Evolutionary conservation across 2,888 invertebrate species (phyloP).

Genomic region (Galerucella calmariensis): DNA sequence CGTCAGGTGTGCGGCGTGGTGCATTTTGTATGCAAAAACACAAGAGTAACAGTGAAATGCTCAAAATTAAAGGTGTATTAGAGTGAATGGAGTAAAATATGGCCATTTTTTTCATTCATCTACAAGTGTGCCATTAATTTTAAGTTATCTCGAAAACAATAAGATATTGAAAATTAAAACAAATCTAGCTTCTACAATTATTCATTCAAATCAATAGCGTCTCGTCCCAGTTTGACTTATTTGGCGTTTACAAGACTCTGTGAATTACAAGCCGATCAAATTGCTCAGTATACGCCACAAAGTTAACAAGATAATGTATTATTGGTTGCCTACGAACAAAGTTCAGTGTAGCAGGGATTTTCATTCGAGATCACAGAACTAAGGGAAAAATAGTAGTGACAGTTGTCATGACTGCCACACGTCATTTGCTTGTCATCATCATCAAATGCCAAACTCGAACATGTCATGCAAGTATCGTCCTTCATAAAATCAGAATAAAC

Average conservation of each 20-base stretch:
- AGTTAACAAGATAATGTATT: neutral
- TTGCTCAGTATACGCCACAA: neutral
- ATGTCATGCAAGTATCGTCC: conserved; percentile 32
- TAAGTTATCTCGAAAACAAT: too few relatives aligned
- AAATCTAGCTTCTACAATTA: too few relatives aligned
- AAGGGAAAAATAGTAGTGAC: neutral
- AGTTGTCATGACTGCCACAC: neutral
- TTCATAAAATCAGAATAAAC: conserved; percentile 41
- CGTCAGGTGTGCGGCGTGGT: conserved; percentile 1
- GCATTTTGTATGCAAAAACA: neutral
- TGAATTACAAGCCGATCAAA: too few relatives aligned
- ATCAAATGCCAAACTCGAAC: conserved; percentile 6
- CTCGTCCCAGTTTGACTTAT: too few relatives aligned
- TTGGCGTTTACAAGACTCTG: neutral
- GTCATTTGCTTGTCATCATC: conserved; percentile 13
- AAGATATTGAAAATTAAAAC: too few relatives aligned
- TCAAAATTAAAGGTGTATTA: too few relatives aligned
- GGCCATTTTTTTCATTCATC: too few relatives aligned
- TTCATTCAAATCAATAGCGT: too few relatives aligned
- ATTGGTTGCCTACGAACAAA: neutral
- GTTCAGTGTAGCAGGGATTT: neutral
- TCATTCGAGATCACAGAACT: neutral
- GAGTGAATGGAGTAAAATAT: too few relatives aligned
- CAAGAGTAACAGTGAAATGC: neutral
- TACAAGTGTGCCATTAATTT: too few relatives aligned